phyloP scores from a whole-genome alignment of 2,113 vertebrate species.

The Oncorhynchus masou region DNA sequence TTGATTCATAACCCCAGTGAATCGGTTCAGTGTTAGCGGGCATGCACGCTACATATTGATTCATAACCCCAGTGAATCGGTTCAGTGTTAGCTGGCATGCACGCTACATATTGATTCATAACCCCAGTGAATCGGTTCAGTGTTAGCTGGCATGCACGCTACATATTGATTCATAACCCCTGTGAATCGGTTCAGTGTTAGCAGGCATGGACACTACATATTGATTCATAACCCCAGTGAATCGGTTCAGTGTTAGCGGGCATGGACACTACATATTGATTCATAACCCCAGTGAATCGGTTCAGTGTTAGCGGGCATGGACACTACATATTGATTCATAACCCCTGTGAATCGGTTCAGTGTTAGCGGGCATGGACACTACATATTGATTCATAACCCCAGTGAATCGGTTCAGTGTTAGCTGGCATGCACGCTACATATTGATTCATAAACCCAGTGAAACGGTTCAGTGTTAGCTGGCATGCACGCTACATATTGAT shows the following conservation, averaged over 20 bases:
- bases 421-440: slow-evolving; percentile 1
- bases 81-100: slow-evolving; percentile 18
- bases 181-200: too few relatives aligned
- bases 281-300: not conserved
- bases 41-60: not conserved
- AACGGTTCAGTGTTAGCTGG: slow-evolving; percentile 2
- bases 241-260: slow-evolving; percentile 14
- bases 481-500: slow-evolving; percentile 16
- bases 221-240: slow-evolving; percentile 21
- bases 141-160: slow-evolving; percentile 19
- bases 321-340: slow-evolving; percentile 6
- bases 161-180: slow-evolving; percentile 2
- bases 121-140: not conserved
- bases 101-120: not conserved
- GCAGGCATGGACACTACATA: too few relatives aligned
- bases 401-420: slow-evolving; percentile 11
- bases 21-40: too few relatives aligned
- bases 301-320: slow-evolving; percentile 20
- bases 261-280: not conserved
- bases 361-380: too few relatives aligned
- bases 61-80: slow-evolving; percentile 15
- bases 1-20: not conserved
- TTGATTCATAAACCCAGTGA: too few relatives aligned
- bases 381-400: slow-evolving; percentile 15
- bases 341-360: too few relatives aligned